phyloP scores from a whole-genome alignment of 1,140 invertebrate species.

The Hyles euphorbiae region DNA sequence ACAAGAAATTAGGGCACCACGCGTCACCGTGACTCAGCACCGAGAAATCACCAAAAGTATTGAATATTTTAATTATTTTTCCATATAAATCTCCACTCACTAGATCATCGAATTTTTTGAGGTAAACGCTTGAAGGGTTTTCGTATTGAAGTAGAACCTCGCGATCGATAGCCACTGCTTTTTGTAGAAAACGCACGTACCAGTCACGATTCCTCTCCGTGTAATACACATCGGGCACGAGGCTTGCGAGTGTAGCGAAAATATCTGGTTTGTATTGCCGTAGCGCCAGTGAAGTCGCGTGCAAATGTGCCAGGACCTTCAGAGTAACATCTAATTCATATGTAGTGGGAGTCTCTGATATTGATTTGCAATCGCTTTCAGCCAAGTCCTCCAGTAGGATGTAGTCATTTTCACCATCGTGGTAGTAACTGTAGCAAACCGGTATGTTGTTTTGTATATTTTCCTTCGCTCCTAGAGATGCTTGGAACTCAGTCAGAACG shows the following conservation, averaged over 20 bases:
- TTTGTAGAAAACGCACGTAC: constrained; percentile 33
- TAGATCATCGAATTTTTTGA: constrained; percentile 30
- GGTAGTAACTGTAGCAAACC: constrained; percentile 27
- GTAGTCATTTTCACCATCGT: constrained; percentile 33
- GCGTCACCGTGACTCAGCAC: constrained; percentile 39
- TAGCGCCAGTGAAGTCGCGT: constrained; percentile 36
- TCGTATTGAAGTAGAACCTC: constrained; percentile 29
- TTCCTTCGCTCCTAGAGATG: constrained; percentile 28
- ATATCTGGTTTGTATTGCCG: constrained; percentile 26
- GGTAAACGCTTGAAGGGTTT: constrained; percentile 31
- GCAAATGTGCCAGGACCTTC: constrained; percentile 35
- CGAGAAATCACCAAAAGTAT: constrained; percentile 18
- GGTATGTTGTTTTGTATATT: constrained; percentile 29
- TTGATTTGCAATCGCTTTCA: constrained; percentile 21
- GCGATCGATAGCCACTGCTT: constrained; percentile 28
- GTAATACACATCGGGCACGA: constrained; percentile 35
- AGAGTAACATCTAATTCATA: constrained; percentile 27
- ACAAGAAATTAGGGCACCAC: constrained; percentile 38
- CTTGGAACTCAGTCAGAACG: constrained; percentile 24
- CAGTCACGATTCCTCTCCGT: constrained; percentile 27
- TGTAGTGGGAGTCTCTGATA: constrained; percentile 20
- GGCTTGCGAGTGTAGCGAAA: constrained; percentile 26
- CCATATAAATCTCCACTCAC: constrained; percentile 28
- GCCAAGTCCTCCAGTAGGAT: constrained; percentile 38
- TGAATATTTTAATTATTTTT: constrained; percentile 21